These are phyloP conservation scores for Holcopasites calliopsidis DNA, from an alignment of 1,140 invertebrate species.

Conservation along the genomic window DNA sequence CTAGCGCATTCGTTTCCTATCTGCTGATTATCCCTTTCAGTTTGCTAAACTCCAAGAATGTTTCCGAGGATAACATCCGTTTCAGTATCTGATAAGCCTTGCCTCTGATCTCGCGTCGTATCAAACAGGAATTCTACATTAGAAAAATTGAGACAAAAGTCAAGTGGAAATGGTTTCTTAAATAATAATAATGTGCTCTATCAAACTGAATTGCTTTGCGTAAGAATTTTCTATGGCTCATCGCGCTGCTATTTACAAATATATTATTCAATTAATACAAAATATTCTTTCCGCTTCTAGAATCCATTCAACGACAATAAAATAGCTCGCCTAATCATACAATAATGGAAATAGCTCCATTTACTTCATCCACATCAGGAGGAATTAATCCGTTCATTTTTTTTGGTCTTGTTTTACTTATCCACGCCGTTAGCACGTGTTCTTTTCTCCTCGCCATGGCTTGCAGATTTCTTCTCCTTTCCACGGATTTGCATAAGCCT, in stretches of 20 bases:
- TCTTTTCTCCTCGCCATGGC: not conserved
- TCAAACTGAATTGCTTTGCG: no score
- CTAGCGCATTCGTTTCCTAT: not conserved
- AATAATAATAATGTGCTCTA: not conserved
- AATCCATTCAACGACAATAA: no score
- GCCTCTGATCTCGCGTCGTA: no score
- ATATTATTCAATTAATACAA: no score
- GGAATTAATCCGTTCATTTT: not conserved
- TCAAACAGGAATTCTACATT: not conserved
- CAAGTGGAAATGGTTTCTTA: not conserved
- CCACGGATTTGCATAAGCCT: constrained; percentile 58
- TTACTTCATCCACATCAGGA: no score
- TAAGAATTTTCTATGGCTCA: no score
- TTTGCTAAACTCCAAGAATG: constrained; percentile 8
- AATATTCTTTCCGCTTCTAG: no score
- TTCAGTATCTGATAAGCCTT: not conserved
- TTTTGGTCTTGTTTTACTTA: not conserved
- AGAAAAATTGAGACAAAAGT: not conserved
- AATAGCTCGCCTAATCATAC: no score
- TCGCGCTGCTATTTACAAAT: no score
- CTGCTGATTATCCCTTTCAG: not conserved
- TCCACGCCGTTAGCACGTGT: no score
- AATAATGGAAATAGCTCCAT: no score
- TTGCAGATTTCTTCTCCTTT: constrained; percentile 11
- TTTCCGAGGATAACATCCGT: not conserved